Percentiles rank a stretch among this genome's conserved stretches.
These are phyloP conservation scores for Microcaecilia unicolor DNA, from an alignment of 2,797 vertebrate species.

Conservation along the genomic window DNA sequence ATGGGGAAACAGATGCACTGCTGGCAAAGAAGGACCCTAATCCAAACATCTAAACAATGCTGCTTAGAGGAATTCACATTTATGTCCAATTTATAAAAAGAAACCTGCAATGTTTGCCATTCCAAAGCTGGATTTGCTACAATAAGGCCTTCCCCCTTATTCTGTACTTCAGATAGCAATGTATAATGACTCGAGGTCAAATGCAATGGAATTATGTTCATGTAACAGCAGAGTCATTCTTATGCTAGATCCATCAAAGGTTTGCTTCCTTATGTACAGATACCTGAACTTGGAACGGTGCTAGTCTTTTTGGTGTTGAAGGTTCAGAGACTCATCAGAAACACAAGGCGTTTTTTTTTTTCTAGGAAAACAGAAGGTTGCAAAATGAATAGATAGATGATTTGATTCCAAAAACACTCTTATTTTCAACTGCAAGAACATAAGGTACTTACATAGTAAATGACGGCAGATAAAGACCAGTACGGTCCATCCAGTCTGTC, in stretches of 20 bases:
- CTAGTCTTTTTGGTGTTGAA: not conserved
- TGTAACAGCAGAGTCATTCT: conserved; percentile 29
- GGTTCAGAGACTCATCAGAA: not conserved
- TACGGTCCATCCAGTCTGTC: too few species aligned
- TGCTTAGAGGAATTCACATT: conserved; percentile 1
- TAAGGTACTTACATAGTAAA: too few species aligned
- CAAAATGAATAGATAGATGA: too few species aligned
- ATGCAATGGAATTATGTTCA: conserved; percentile 5
- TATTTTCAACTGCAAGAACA: too few species aligned
- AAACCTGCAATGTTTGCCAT: not conserved
- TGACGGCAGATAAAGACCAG: too few species aligned
- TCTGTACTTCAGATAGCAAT: conserved; percentile 13
- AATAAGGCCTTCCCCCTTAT: conserved; percentile 5
- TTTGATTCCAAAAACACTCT: too few species aligned
- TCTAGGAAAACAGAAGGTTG: too few species aligned
- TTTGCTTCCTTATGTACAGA: too few species aligned
- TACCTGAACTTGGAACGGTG: not conserved
- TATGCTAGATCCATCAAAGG: conserved; percentile 8
- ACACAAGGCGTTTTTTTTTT: not conserved
- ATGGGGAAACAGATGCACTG: conserved; percentile 12
- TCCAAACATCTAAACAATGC: conserved; percentile 1
- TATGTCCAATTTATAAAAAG: not conserved
- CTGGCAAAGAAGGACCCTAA: conserved; percentile 3
- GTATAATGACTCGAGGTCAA: conserved; percentile 28
- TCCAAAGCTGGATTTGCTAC: not conserved